A percentile compares a stretch with the other conserved stretches of the same genome.
phyloP scores from a whole-genome alignment of 2,888 invertebrate species.

The Synanthedon formicaeformis region DNA sequence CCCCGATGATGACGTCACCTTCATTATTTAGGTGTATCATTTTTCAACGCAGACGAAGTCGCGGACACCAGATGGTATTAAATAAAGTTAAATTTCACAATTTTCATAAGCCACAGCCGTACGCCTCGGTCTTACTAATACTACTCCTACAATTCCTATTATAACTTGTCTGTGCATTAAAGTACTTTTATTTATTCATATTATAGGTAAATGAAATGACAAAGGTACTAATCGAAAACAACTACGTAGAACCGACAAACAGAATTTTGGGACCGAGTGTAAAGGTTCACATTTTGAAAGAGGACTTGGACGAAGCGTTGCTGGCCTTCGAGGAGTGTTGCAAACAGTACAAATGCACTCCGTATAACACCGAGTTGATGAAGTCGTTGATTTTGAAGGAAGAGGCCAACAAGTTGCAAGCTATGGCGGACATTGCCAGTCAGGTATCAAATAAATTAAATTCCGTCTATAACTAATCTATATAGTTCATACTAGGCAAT shows the following conservation, averaged over 20 bases:
- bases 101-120: no score
- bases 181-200: conserved; percentile 10
- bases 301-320: conserved; percentile 77
- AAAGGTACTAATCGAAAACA: conserved; percentile 68
- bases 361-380: conserved; percentile 81
- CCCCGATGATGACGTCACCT: no score
- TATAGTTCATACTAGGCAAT: no score
- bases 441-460: conserved; percentile 37
- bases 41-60: no score
- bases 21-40: no score
- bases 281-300: conserved; percentile 77
- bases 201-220: conserved; percentile 69
- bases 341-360: conserved; percentile 75
- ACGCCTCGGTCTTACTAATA: no score
- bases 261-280: conserved; percentile 79
- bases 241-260: conserved; percentile 74
- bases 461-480: no score
- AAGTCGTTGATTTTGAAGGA: conserved; percentile 78
- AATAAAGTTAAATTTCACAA: no score
- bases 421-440: conserved; percentile 85
- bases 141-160: no score
- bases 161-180: no score
- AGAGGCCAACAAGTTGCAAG: conserved; percentile 82
- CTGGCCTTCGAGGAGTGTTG: conserved; percentile 78
- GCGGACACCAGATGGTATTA: no score